A percentile compares a stretch with the other conserved stretches of the same genome.
Conservation (phyloP, 1,140 invertebrate genomes). For the Helicoverpa zea region DNA sequence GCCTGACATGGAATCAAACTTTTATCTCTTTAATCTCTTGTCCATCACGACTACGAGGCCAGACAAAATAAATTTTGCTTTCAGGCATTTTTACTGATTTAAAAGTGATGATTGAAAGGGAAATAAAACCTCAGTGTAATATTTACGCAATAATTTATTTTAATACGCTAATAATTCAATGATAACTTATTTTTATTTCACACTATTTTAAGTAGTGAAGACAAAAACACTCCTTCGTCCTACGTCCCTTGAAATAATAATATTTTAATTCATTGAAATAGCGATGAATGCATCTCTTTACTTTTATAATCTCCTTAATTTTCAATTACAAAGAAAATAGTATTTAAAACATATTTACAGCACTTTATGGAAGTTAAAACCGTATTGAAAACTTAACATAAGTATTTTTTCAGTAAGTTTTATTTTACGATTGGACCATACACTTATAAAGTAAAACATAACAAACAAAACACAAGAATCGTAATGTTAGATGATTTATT, state of each 20-base stretch:
- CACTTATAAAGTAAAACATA: not conserved
- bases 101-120: not conserved
- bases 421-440: conserved; percentile 41
- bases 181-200: conserved; percentile 77
- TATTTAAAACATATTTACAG: conserved; percentile 52
- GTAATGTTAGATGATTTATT: not conserved
- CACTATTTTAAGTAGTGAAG: conserved; percentile 83
- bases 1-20: no score
- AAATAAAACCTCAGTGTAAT: conserved; percentile 31
- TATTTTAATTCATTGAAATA: conserved; percentile 34
- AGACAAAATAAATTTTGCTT: no score
- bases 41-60: no score
- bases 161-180: conserved; percentile 83
- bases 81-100: no score
- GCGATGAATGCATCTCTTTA: conserved; percentile 29
- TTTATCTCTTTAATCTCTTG: no score
- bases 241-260: conserved; percentile 33
- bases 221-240: conserved; percentile 70
- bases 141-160: conserved; percentile 81
- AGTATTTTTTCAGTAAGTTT: conserved; percentile 20
- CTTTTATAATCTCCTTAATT: conserved; percentile 16
- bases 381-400: conserved; percentile 38
- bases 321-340: conserved; percentile 31
- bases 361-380: conserved; percentile 11
- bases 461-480: not conserved